Base-by-base conservation (phyloP, 2,113 vertebrate species). In the Seriola aureovittata region DNA sequence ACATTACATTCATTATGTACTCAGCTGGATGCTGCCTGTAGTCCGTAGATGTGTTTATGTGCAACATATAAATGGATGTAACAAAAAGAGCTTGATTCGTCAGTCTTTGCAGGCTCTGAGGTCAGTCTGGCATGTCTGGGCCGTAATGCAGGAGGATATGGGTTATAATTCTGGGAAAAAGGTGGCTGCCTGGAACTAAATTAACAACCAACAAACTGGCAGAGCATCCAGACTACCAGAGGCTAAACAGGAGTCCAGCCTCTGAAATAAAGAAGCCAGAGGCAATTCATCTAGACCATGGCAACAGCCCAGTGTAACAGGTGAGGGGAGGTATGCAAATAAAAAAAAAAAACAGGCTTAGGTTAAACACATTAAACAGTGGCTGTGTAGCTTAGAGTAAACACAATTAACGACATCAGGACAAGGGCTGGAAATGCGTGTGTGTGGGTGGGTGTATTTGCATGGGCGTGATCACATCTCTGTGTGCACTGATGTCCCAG, bases 391-490 rank as follows among this genome's bases (percentile, higher is more conserved):
- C 10, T 25, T 7, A n/a, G 14, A 44, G 62, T n/a, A 59, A 73
- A 76, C 46, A 60, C 25, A 63, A 54, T 59, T 66, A 58, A 23
- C 29, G 5, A 46, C 69, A 71, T 42, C 23, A 62, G 48, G 44
- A 72, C 46, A 59, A 36, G 4, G 54, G 21, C 8, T 54, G 19
- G 19, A 40, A 25, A 4, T 65, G 57, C 48, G 65, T 40, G 65
- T 42, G 76, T 87, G 65, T 40, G 60, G 36, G 76, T 87, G 76
- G 11, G 82, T 8, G 50, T 89, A 36, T 81, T 71, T 89, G 70
- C 71, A 42, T 58, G 11, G 70, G 81, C 58, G 81, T 79, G 67
- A 75, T 81, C 52, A 8, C 21, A 19, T 52, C 50, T n/a, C 38
- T 57, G 65, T 78, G 50, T 59, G 44, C 70, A 63, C 65, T 42